Evolutionary conservation across 2,113 vertebrate genomes (phyloP).

Genomic region (Plecturocebus donacophilus): DNA sequence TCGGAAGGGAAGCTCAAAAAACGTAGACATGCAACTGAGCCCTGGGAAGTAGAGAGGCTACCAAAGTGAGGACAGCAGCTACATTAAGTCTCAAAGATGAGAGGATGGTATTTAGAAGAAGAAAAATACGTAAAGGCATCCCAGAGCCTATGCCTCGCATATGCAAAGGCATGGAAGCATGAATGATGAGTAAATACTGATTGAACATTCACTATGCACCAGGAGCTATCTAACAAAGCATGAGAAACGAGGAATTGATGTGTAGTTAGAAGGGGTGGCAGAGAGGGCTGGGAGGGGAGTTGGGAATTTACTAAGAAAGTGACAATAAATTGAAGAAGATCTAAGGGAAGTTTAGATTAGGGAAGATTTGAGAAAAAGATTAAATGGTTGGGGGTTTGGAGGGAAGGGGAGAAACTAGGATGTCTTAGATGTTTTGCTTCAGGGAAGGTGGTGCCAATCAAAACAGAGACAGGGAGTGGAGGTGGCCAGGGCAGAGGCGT

Average conservation of each 20-base stretch:
- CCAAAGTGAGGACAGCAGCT: neutral
- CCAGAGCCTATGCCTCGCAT: neutral
- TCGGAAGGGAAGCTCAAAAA: no score
- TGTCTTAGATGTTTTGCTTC: neutral
- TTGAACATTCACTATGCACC: neutral
- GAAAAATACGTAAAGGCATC: neutral
- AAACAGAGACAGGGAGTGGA: neutral
- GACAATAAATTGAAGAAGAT: neutral
- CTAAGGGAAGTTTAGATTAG: neutral
- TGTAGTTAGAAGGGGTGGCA: neutral
- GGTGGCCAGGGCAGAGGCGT: neutral
- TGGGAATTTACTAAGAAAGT: neutral
- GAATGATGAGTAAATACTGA: neutral
- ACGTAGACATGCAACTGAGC: neutral
- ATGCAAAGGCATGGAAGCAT: neutral
- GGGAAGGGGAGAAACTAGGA: neutral
- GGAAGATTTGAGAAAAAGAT: neutral
- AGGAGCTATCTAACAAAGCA: neutral
- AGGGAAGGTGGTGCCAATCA: neutral
- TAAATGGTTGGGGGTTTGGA: neutral
- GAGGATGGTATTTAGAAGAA: neutral
- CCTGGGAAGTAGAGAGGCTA: neutral
- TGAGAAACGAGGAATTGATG: neutral
- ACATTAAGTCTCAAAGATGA: neutral
- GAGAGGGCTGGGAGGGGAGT: neutral